Base-by-base conservation (phyloP, 2,113 vertebrate genomes). In the Oryzias curvinotus region DNA sequence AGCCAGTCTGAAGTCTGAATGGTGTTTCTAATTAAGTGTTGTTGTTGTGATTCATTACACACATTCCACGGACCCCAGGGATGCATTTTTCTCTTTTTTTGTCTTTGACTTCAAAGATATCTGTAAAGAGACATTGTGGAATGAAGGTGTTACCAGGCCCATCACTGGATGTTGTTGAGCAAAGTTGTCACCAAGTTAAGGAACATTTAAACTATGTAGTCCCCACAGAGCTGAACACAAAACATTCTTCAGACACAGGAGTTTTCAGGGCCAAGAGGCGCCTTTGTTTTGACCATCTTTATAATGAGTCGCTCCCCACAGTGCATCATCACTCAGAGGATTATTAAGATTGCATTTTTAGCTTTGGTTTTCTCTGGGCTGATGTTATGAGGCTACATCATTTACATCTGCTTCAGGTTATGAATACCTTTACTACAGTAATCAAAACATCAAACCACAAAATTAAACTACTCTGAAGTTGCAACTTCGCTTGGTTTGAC, bases 21-120 rank as follows among this genome's bases (percentile, higher is more conserved):
- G 88, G 87, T 78, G 69, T 72, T 77, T 69, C 80, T 88, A 87
- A 90, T 90, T 81, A 89, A 91, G 91, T 87, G 86, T 85, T 87
- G 80, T 87, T 87, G 87, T 88, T 86, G 84, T 89, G 80, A 68
- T 55, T 78, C 68, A 72, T 77, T 68, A 46, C 82, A 70, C 67
- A 76, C 84, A 88, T 89, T 87, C 87, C 83, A 85, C 75, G 86
- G 76, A 79, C 72, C 82, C 86, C 66, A 18, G 77, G 85, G 90
- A 87, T 83, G 83, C 83, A 84, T 87, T 90, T 88, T 85, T 65
- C 75, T 73, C 81, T 10, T 36, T 89, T 89, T 90, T 90, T 91
- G 89, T 91, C 85, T 90, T 86, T 80, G 66, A 87, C 82, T 86
- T 88, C 81, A 86, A 87, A 90, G 88, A 84, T 85, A 87, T 85